These are phyloP conservation scores for Rhopalosiphum maidis DNA, from an alignment of 1,140 invertebrate species.

Conservation along the genomic window DNA sequence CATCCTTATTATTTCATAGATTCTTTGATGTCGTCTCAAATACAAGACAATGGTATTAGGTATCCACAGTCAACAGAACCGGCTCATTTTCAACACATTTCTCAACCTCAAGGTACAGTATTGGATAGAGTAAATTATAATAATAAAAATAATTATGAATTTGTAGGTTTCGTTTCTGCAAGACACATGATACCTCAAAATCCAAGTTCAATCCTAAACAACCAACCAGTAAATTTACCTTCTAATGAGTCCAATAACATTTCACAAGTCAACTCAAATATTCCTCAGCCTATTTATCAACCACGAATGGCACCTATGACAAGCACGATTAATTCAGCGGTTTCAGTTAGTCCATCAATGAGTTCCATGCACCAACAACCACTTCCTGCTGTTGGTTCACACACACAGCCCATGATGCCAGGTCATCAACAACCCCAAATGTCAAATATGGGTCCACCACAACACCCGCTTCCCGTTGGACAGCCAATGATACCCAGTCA, in stretches of 20 bases:
- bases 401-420: slow-evolving; percentile 16
- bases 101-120: slow-evolving; percentile 45
- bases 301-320: slow-evolving; percentile 3
- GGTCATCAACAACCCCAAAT: slow-evolving; percentile 23
- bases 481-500: slow-evolving; percentile 45
- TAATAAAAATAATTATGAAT: background rate
- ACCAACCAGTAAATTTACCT: slow-evolving; percentile 25
- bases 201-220: background rate
- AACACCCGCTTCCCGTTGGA: background rate
- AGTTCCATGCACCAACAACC: slow-evolving; percentile 23
- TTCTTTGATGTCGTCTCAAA: slow-evolving; percentile 45
- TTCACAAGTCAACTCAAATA: slow-evolving; percentile 25
- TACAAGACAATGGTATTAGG: slow-evolving; percentile 44
- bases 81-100: slow-evolving; percentile 23
- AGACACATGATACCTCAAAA: slow-evolving; percentile 37
- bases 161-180: slow-evolving; percentile 2
- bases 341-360: slow-evolving; percentile 29
- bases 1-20: background rate
- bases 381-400: slow-evolving; percentile 10
- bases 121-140: background rate
- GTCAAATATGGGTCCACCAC: background rate
- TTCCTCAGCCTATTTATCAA: slow-evolving; percentile 43
- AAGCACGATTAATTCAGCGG: background rate
- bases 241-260: slow-evolving; percentile 42
- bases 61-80: slow-evolving; percentile 32